phyloP scores from a whole-genome alignment of 2,888 invertebrate species.

The Brachyopa scutellaris region DNA sequence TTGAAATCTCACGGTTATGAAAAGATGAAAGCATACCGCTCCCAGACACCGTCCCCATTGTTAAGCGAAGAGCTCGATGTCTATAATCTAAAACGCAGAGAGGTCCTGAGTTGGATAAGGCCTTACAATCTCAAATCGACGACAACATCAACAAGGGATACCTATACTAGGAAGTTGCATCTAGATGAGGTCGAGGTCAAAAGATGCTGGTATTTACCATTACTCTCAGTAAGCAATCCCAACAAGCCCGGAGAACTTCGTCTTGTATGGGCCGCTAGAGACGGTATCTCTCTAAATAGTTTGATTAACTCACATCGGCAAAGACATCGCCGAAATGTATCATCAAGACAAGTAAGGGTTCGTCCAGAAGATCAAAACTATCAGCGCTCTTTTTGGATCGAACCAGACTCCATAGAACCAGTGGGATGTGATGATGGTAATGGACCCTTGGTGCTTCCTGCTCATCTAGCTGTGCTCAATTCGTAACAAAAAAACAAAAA shows the following conservation, averaged over 20 bases:
- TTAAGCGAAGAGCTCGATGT: slow-evolving; percentile 1
- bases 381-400: slow-evolving; percentile 75
- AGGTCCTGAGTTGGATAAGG: slow-evolving; percentile 2
- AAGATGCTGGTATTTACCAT: slow-evolving; percentile 73
- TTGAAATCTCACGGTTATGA: too few species aligned
- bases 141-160: slow-evolving; percentile 70
- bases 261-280: slow-evolving; percentile 74
- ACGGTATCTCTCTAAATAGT: slow-evolving; percentile 74
- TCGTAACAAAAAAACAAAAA: not conserved
- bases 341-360: slow-evolving; percentile 73
- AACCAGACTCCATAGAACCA: not conserved
- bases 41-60: not conserved
- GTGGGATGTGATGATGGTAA: too few species aligned
- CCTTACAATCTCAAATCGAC: slow-evolving; percentile 31
- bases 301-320: slow-evolving; percentile 75
- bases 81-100: slow-evolving; percentile 8
- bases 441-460: not conserved
- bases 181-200: slow-evolving; percentile 47
- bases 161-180: slow-evolving; percentile 61
- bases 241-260: slow-evolving; percentile 73
- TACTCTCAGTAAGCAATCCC: slow-evolving; percentile 73
- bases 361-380: slow-evolving; percentile 74
- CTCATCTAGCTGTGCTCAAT: not conserved
- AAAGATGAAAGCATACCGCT: too few species aligned
- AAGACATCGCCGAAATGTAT: slow-evolving; percentile 75